phyloP scores from a whole-genome alignment of 2,888 invertebrate genomes.

The Meteorus colon region DNA sequence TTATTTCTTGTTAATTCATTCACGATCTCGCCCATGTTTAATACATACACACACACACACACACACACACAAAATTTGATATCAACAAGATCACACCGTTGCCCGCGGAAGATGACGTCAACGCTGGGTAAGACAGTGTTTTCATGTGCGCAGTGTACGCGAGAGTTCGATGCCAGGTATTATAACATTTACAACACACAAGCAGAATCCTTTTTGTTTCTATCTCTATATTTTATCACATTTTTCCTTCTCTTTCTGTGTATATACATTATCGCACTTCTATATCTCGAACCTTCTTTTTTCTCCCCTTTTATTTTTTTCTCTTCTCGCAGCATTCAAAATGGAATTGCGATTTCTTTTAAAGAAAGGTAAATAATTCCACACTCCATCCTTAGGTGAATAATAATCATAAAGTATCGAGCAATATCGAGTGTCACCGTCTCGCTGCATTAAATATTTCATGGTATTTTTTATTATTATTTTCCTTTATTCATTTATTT shows the following conservation, averaged over 20 bases:
- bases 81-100: background rate
- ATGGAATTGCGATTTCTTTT: background rate
- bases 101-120: slow-evolving; percentile 24
- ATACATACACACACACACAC: too few species aligned
- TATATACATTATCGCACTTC: background rate
- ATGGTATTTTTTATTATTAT: slow-evolving; percentile 32
- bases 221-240: slow-evolving; percentile 38
- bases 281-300: slow-evolving; percentile 39
- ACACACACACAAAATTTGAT: background rate
- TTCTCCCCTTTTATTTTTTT: slow-evolving; percentile 31
- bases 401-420: slow-evolving; percentile 24
- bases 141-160: background rate
- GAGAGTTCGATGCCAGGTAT: slow-evolving; percentile 33
- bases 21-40: too few species aligned
- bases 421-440: slow-evolving; percentile 29
- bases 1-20: background rate
- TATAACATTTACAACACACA: background rate
- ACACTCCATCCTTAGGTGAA: slow-evolving; percentile 1
- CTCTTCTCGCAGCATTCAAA: slow-evolving; percentile 25
- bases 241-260: background rate
- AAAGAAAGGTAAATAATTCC: slow-evolving; percentile 16
- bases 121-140: slow-evolving; percentile 20
- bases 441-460: slow-evolving; percentile 24
- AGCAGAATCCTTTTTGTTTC: slow-evolving; percentile 47
- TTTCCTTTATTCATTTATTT: slow-evolving; percentile 5